Conservation (phyloP, 2,888 invertebrate genomes). For the Phoenoteleia sp. region DNA sequence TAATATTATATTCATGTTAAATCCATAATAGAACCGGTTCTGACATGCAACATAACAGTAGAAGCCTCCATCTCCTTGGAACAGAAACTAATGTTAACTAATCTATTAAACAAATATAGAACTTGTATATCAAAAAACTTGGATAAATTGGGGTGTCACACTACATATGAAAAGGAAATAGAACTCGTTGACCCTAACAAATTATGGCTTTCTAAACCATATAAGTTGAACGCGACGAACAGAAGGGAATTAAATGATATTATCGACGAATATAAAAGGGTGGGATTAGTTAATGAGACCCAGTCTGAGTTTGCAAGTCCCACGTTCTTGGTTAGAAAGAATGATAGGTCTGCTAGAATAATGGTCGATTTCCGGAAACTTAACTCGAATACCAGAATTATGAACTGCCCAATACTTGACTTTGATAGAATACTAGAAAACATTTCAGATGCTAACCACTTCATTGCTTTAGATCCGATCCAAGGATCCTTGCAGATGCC, state of each 20-base stretch:
- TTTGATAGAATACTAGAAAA: constrained; percentile 50
- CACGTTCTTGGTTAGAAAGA: constrained; percentile 58
- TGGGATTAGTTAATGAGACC: constrained; percentile 54
- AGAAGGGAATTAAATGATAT: constrained; percentile 43
- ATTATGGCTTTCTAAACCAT: constrained; percentile 36
- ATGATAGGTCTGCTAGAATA: constrained; percentile 53
- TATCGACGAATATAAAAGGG: constrained; percentile 35
- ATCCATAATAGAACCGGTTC: too few species aligned
- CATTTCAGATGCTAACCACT: constrained; percentile 1
- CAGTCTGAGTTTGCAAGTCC: constrained; percentile 52
- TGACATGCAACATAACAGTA: too few species aligned
- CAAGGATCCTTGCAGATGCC: constrained; percentile 55
- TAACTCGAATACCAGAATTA: constrained; percentile 24
- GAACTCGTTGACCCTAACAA: constrained; percentile 2
- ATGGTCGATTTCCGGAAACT: constrained; percentile 48
- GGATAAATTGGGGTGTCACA: constrained; percentile 34
- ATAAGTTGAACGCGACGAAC: constrained; percentile 49
- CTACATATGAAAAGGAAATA: constrained; percentile 51
- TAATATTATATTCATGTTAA: too few species aligned
- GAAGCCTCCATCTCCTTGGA: too few species aligned
- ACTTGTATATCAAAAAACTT: constrained; percentile 16
- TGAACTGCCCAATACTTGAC: constrained; percentile 49
- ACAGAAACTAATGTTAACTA: too few species aligned
- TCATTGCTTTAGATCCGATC: constrained; percentile 39
- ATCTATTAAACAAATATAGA: constrained; percentile 33